These are phyloP conservation scores for Lepetodrilus schrolli DNA, from an alignment of 2,888 invertebrate genomes.

Conservation along the genomic window DNA sequence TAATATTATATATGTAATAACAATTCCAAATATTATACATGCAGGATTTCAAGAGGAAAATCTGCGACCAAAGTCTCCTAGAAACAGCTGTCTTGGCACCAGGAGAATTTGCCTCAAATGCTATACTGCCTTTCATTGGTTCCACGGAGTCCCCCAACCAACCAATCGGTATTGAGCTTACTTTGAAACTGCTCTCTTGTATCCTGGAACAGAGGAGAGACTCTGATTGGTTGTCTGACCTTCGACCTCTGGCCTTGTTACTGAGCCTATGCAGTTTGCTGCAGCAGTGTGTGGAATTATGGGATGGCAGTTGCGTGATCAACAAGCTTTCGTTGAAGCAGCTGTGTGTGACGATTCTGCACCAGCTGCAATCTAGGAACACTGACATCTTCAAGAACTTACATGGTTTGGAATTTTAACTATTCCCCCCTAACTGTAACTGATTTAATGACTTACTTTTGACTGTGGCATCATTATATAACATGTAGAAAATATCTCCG, in stretches of 20 bases:
- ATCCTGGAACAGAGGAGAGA: not conserved
- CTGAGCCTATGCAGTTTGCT: not conserved
- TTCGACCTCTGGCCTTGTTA: not conserved
- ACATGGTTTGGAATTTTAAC: too few relatives aligned
- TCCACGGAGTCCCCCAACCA: not conserved
- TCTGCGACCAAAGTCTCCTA: not conserved
- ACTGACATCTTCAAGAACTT: not conserved
- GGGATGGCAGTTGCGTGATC: not conserved
- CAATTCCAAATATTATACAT: too few relatives aligned
- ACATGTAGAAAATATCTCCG: too few relatives aligned
- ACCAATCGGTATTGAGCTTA: slow-evolving; percentile 7
- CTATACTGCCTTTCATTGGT: slow-evolving; percentile 17
- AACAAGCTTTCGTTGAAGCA: not conserved
- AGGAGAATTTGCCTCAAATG: not conserved
- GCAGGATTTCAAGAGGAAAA: not conserved
- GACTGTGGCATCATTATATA: too few relatives aligned
- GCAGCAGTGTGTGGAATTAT: not conserved
- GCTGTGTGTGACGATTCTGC: not conserved
- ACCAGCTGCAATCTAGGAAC: not conserved
- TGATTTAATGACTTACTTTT: too few relatives aligned
- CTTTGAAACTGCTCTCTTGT: not conserved
- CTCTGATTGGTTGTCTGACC: not conserved
- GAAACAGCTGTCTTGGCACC: not conserved
- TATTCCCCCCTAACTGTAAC: too few relatives aligned
- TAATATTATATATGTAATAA: too few relatives aligned